Base-by-base conservation (phyloP, 1,140 invertebrate genomes). In the Cardiocondyla obscurior region DNA sequence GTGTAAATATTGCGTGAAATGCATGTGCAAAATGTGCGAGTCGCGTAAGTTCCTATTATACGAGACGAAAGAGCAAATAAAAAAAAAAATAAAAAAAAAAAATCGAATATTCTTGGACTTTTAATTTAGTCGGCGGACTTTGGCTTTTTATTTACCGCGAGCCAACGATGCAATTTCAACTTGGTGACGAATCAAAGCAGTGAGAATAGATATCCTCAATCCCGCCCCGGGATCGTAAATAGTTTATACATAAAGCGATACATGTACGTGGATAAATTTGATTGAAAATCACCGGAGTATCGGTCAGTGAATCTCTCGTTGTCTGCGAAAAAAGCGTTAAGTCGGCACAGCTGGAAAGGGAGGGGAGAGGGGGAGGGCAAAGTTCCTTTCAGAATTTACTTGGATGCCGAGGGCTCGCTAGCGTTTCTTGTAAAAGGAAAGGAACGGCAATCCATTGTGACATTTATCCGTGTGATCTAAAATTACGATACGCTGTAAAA, bases 1-100 rank as follows among this genome's bases (percentile, higher is more conserved):
- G 42, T 79, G 74, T 79, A 79, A 79, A 79, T 79, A 79, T 69
- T 39, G 36, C 74, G 62, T 79, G 46, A 65, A 65, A 51, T 65
- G 74, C 73, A 65, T 64, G 44, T 51, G 73, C 44, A 28, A 14
- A 69, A 77, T 67, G 51, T 67, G 46, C 74, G 44, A 39, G 19
- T 79, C 74, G 46, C 74, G 60, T 69, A 69, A 79, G 62, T 69
- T 67, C 74, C 74, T 79, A 69, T 28, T 70, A 60, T 39, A 16
- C 5, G n/a, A 0, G 39, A 53, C 12, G n/a, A n/a, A n/a, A n/a
- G n/a, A n/a, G n/a, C n/a, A n/a, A n/a, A n/a, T n/a, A n/a, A n/a
- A n/a, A n/a, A n/a, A n/a, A n/a, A n/a, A n/a, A n/a, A n/a, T n/a
- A n/a, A n/a, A n/a, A n/a, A n/a, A n/a, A n/a, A 39, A 53, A 79